Percentiles rank a stretch among this genome's conserved stretches.
Evolutionary conservation across 2,888 invertebrate genomes (phyloP).

Genomic region (Drosophila hamatofila): DNA sequence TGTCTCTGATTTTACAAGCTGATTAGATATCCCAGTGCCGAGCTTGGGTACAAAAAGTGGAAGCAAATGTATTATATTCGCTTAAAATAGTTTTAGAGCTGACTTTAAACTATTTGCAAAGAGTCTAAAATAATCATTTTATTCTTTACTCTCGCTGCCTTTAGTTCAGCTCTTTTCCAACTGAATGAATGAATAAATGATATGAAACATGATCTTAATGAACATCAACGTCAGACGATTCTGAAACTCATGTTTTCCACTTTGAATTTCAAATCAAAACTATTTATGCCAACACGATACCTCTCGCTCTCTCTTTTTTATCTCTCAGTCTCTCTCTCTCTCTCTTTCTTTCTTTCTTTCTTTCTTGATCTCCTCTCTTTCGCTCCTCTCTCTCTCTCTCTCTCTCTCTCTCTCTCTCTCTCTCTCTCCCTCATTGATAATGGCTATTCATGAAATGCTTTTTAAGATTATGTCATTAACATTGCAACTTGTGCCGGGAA

Average conservation of each 20-base stretch:
- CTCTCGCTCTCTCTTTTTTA: not conserved
- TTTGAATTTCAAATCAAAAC: constrained; percentile 47
- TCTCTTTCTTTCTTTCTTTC: not conserved
- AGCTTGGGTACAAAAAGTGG: not conserved
- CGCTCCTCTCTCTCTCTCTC: not conserved
- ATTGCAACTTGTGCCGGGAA: constrained; percentile 69
- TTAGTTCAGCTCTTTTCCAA: not conserved
- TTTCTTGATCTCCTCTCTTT: not conserved
- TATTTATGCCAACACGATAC: constrained; percentile 22
- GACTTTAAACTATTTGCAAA: not conserved
- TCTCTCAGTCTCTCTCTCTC: not conserved
- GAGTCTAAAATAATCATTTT: not conserved
- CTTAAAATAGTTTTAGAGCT: not conserved
- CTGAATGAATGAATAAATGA: constrained; percentile 36
- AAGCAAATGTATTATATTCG: not conserved
- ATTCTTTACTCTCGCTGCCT: not conserved
- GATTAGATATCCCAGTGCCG: constrained; percentile 43
- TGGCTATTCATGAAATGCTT: constrained; percentile 72
- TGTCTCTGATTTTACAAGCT: constrained; percentile 48
- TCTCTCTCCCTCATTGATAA: not conserved
- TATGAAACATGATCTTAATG: constrained; percentile 26
- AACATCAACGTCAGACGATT: constrained; percentile 21
- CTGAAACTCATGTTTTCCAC: constrained; percentile 16
- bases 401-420: not conserved
- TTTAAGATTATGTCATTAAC: constrained; percentile 78